Base-by-base conservation (phyloP, 2,888 invertebrate genomes). In the Melanostoma mellinum region DNA sequence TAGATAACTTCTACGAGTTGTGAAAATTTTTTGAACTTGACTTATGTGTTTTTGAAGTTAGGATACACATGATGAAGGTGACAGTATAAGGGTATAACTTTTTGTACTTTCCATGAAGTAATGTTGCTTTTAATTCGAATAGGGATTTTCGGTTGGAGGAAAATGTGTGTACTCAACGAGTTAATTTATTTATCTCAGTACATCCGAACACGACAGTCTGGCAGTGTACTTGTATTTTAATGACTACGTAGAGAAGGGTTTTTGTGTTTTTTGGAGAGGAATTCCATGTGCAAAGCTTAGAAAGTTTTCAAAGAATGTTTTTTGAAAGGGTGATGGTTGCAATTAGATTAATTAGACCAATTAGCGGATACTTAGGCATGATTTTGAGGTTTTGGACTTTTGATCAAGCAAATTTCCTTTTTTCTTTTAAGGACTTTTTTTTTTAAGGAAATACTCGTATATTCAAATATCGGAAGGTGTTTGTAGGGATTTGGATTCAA, bases 1-100 rank as follows among this genome's bases (percentile, higher is more conserved):
- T 67, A 77, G 63, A 50, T 42, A 77, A 67, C 42, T 69, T 55
- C 46, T 58, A 44, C 32, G 52, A 40, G 50, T 56, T 40, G 30
- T 65, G 10, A 35, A n/a, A n/a, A n/a, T 33, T 30, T 63, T 69
- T 63, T 33, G 68, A 61, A 42, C 6, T 44, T 56, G 8, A 42
- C 33, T 58, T 46, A 46, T 60, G 6, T 40, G 10, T 44, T 44
- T 36, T 48, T 71, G 48, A 1, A 9, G 20, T 20, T 20, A 20
- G 20, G 20, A 20, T 20, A 20, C 20, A 20, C 20, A 20, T 20
- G 20, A 20, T 20, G 20, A 8, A 2, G 6, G 40, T 8, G 33
- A 5, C 10, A 40, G 30, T 9, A 38, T 53, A 38, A 36, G 48
- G 8, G 20, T 6, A 30, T 8, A 58, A 48, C 36, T 61, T 71